Evolutionary conservation across 2,113 vertebrate genomes (phyloP), one percentile per base, ranked within the genome.

Genomic region (Myotis brandtii): DNA sequence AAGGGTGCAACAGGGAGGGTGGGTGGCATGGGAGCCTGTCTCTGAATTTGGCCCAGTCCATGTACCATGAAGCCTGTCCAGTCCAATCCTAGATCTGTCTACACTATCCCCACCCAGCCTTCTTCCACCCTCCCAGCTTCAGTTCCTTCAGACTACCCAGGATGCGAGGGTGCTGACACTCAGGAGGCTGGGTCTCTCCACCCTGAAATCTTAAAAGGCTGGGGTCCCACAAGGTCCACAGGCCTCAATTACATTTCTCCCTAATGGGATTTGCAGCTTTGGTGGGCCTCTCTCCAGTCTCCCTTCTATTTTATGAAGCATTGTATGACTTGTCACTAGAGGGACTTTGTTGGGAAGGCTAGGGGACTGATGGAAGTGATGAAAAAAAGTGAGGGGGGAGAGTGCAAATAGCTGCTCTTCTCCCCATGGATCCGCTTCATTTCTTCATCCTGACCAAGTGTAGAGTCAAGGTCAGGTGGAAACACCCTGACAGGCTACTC

Each of bases 251-350:
- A 14, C 25, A 75, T 75, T 96, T 93, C 69, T 84, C 13, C 40
- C 37, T 87, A 90, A 50, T 70, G 56, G 69, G 21, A 43, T 76
- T 64, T 73, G 21, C 27, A 84, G 48, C 67, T 6, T 37, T 21
- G 30, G 23, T 6, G 14, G 40, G 25, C 20, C 52, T 72, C 6
- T 25, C 69, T 21, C 43, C 66, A 89, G 48, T 40, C 25, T 67
- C 46, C 50, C 52, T 70, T 87, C 30, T 43, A 16, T 92, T 89
- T 86, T 86, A 82, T 27, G 88, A 96, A 75, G 52, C 40, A 85
- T 80, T 91, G 88, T 52, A 89, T 91, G 79, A 81, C 52, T 91
- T 86, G 52, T 13, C 37, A 72, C 64, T 86, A 76, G 50, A 86
- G 27, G 37, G 43, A 37, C 37, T 81, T 77, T 77, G 20, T 73